Base-by-base conservation (phyloP, 2,113 vertebrate species). In the Lynx canadensis region DNA sequence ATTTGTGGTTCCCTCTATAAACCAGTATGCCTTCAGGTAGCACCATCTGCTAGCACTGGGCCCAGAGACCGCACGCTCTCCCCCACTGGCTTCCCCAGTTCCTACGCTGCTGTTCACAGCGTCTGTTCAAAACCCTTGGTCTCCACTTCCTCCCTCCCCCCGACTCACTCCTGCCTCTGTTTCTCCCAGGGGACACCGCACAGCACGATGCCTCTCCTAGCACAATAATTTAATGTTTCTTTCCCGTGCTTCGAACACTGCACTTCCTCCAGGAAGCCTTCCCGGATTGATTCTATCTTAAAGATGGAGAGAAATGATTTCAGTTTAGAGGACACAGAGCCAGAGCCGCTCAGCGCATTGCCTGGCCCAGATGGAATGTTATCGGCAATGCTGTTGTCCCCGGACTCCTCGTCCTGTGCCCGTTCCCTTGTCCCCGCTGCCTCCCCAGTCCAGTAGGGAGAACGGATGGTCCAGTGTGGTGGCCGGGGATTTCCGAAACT, bases 231-330 rank as follows among this genome's bases (percentile, higher is more conserved):
- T 52, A 6, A 41, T 29, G 12, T 85, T 68, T 79, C 50, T 23
- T 84, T 88, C 13, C 55, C 14, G 31, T 31, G 86, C 60, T 89
- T 57, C 84, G 38, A 86, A 69, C 38, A 48, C 18, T 82, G 36
- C 3, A 91, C 82, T 94, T 82, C 55, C 76, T 95, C 65, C 68
- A 89, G n/a, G 81, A 93, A 96, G 69, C 2, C 71, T 93, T 97
- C 68, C 90, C 48, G 33, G 68, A 80, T 3, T 79, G 88, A 82
- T 27, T 55, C 52, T 18, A 57, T 66, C 41, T 38, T 69, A 80
- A 88, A 97, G 74, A 73, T 57, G 68, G 36, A 82, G 68, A 82
- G 60, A 95, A 78, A 86, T 25, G 19, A 69, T 41, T 85, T 68
- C 89, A 83, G 68, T 41, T 71, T 29, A 57, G 68, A 93, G 66